These are phyloP conservation scores for Mesoclemmys tuberculata DNA, from an alignment of 2,113 vertebrate species.

Conservation along the genomic window DNA sequence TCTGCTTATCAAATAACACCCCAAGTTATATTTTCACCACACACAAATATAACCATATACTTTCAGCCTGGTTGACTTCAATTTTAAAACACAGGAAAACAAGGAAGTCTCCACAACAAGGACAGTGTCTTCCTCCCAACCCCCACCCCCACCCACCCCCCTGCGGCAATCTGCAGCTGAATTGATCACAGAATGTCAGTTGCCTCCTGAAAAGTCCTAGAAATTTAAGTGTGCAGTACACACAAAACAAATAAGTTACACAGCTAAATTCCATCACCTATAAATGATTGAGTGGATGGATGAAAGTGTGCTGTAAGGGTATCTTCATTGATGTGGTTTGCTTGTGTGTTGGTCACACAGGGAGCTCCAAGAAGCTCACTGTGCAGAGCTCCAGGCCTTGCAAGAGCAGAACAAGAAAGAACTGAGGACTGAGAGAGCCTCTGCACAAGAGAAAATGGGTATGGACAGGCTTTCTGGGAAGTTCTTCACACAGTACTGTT, in stretches of 20 bases:
- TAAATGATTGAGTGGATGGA: not conserved
- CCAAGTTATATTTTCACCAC: not conserved
- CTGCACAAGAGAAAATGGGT: constrained; percentile 67
- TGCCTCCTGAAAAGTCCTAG: not conserved
- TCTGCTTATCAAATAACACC: not conserved
- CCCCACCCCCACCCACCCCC: too few relatives aligned
- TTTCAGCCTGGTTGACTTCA: not conserved
- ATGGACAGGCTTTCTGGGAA: not conserved
- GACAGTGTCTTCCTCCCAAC: not conserved
- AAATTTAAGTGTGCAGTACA: not conserved
- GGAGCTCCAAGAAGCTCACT: constrained; percentile 38
- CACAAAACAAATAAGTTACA: not conserved
- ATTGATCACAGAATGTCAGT: not conserved
- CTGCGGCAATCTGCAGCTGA: not conserved
- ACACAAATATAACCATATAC: not conserved
- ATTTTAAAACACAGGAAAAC: not conserved
- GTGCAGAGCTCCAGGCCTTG: constrained; percentile 17
- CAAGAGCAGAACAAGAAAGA: constrained; percentile 49
- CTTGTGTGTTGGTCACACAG: constrained; percentile 13
- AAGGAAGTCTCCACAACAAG: not conserved
- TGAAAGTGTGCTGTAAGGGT: not conserved
- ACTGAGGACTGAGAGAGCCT: constrained; percentile 49
- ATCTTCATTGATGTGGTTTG: not conserved
- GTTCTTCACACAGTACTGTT: not conserved
- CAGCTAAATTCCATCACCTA: not conserved